Base-by-base conservation (phyloP, 2,888 invertebrate genomes). In the Drosophila infuscata region DNA sequence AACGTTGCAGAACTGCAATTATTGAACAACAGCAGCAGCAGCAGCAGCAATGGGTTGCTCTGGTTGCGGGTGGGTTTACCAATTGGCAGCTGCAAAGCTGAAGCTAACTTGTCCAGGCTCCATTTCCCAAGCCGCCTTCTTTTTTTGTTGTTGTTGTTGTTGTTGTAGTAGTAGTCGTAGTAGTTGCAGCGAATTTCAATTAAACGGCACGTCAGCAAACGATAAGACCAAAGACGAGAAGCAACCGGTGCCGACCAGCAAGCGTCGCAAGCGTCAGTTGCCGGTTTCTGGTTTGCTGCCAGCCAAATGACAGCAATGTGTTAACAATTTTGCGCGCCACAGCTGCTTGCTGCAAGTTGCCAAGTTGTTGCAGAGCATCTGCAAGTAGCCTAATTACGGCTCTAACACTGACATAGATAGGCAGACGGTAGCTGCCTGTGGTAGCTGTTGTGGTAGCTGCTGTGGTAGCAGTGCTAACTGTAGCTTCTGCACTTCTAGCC, bases 311-410 rank as follows among this genome's bases (percentile, higher is more conserved):
- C 89, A 86, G 89, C 89, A 84, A 87, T 89, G 87, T 89, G 87
- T 86, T 87, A 87, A 90, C 86, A 76, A 87, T 87, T 89, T 87
- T 79, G 46, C 84, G 85, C 88, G 88, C 86, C 90, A 79, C 82
- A 81, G 85, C 81, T 78, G 88, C 80, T 56, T 29, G 58, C 61
- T 25, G 20, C 58, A 51, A 57, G 63, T 63, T 65, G 56, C 59
- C 43, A 25, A 25, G 36, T 63, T 25, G 51, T 48, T 57, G 41
- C 35, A 33, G 52, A 51, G 41, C 75, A 69, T 74, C 74, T 74
- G 73, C 85, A 79, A 77, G 86, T 88, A 88, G 86, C 90, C 90
- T 87, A 87, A 87, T 90, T 87, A 88, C 90, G 74, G 77, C 81
- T 89, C 89, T 79, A 81, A 75, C 46, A 49, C 86, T 84, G 79